Conservation (phyloP, 2,113 vertebrate species). For the Microtus montanus region DNA sequence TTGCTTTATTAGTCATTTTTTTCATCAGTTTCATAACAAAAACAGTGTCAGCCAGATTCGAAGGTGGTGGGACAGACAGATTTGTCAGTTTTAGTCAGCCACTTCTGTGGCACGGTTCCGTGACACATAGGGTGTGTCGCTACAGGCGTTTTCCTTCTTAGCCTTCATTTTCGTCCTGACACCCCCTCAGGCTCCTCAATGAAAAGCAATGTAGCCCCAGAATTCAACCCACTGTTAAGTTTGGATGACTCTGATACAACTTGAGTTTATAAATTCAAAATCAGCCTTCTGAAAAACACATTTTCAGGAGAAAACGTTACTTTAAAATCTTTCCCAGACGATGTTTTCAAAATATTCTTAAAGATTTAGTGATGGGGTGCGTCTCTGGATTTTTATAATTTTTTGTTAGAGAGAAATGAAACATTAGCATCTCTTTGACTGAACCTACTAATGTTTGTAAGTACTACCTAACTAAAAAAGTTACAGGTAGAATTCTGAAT, state of each 20-base stretch:
- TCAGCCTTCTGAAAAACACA: not conserved
- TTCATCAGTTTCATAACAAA: conserved; percentile 7
- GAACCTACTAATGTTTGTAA: not conserved
- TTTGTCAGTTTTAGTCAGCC: not conserved
- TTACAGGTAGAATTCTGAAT: not conserved
- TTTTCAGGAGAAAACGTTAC: not conserved
- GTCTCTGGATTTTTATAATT: not conserved
- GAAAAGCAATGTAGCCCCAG: not conserved
- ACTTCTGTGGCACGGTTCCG: not conserved
- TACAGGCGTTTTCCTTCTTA: not conserved
- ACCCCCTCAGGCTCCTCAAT: not conserved
- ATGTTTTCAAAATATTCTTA: not conserved
- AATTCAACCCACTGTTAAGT: not conserved
- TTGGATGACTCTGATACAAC: not conserved
- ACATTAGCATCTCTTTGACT: not conserved
- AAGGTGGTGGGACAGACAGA: not conserved
- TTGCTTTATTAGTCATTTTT: not conserved
- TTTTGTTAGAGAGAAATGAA: not conserved
- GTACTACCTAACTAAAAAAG: not conserved
- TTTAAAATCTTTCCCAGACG: not conserved
- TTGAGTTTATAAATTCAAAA: not conserved
- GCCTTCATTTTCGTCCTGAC: not conserved
- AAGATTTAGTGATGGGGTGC: not conserved
- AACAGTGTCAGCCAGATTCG: not conserved
- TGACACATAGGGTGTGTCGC: not conserved